Evolutionary conservation across 2,797 vertebrate species (phyloP).

Genomic region (Pipistrellus kuhlii): DNA sequence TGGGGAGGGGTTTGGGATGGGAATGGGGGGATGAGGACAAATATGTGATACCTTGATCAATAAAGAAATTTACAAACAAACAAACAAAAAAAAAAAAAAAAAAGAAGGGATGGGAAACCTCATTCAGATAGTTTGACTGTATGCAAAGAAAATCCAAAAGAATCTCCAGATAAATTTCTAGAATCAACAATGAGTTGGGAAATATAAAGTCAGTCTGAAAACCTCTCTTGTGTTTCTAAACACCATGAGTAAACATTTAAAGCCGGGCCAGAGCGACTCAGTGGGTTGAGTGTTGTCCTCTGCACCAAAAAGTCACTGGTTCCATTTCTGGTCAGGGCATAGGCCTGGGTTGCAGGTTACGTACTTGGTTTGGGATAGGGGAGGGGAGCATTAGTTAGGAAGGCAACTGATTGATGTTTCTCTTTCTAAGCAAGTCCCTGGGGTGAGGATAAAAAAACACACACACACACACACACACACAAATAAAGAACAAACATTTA

Average conservation of each 20-base stretch:
- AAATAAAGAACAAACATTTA: neutral
- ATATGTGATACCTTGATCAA: too few relatives aligned
- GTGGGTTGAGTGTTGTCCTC: neutral
- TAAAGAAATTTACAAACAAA: too few relatives aligned
- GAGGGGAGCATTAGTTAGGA: neutral
- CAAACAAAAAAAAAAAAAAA: too few relatives aligned
- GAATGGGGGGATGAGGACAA: too few relatives aligned
- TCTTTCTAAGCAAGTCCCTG: neutral
- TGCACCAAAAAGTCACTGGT: neutral
- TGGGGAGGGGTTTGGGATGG: too few relatives aligned
- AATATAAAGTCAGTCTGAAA: neutral
- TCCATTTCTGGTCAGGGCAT: neutral
- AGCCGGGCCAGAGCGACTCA: neutral
- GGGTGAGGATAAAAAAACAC: neutral
- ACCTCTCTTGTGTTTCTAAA: neutral
- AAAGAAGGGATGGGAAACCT: too few relatives aligned
- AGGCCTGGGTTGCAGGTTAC: neutral
- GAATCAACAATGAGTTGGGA: neutral
- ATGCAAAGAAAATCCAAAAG: neutral
- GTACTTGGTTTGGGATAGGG: neutral
- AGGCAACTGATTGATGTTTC: neutral
- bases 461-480: too few relatives aligned
- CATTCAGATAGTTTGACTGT: neutral
- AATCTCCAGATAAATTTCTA: neutral
- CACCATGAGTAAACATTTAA: conserved; percentile 9